Percentiles rank a stretch among this genome's conserved stretches.
Evolutionary conservation across 1,140 invertebrate genomes (phyloP).

Genomic region (Trichonephila inaurata): DNA sequence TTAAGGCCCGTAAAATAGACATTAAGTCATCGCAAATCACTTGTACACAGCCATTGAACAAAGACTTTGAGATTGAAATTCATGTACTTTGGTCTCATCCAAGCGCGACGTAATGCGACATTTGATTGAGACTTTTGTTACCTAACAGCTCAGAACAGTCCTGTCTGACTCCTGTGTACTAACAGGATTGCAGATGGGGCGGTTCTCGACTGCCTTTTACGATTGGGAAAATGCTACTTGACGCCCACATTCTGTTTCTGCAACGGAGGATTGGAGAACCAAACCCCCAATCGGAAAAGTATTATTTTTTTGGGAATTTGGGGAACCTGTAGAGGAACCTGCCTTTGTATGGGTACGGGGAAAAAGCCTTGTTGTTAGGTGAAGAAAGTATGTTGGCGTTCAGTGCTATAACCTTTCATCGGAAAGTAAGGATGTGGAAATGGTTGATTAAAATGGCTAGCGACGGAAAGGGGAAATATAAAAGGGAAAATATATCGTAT

Average conservation of each 20-base stretch:
- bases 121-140: constrained; percentile 64
- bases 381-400: too few relatives aligned
- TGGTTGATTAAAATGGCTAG: too few relatives aligned
- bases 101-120: constrained; percentile 48
- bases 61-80: constrained; percentile 61
- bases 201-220: constrained; percentile 24
- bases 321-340: neutral
- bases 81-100: constrained; percentile 36
- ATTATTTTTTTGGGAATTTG: neutral
- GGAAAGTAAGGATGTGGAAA: too few relatives aligned
- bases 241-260: constrained; percentile 15
- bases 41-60: constrained; percentile 69
- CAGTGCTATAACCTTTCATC: too few relatives aligned
- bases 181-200: constrained; percentile 43
- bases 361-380: too few relatives aligned
- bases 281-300: neutral
- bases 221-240: constrained; percentile 51
- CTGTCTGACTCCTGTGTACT: constrained; percentile 42
- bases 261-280: neutral
- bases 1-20: constrained; percentile 61
- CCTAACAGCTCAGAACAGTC: constrained; percentile 53
- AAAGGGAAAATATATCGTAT: too few relatives aligned
- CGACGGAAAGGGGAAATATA: too few relatives aligned
- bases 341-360: too few relatives aligned
- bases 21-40: constrained; percentile 69